These are phyloP conservation scores for Zele albiditarsus DNA, from an alignment of 2,888 invertebrate genomes.

Conservation along the genomic window DNA sequence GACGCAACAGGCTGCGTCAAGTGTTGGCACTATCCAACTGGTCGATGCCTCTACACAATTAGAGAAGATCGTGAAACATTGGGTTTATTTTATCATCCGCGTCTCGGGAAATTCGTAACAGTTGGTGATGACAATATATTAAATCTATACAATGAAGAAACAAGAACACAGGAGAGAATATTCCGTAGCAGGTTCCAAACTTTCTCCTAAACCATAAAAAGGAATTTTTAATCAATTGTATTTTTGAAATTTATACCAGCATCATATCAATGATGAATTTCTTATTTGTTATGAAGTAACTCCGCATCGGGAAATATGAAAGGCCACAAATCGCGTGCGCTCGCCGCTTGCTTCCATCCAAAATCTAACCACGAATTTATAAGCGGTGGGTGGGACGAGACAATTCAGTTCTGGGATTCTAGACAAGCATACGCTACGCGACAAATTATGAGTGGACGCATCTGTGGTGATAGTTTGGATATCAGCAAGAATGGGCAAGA, in stretches of 20 bases:
- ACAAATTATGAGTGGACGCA: constrained; percentile 77
- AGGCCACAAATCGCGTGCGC: constrained; percentile 80
- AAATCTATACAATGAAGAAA: constrained; percentile 81
- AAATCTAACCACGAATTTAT: constrained; percentile 79
- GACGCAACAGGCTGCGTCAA: constrained; percentile 81
- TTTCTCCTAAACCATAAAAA: neutral
- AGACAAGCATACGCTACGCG: constrained; percentile 78
- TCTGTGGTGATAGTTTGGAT: constrained; percentile 81
- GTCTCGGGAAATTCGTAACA: constrained; percentile 76
- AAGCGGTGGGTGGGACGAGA: constrained; percentile 81
- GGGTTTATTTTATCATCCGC: constrained; percentile 78
- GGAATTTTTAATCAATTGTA: constrained; percentile 3
- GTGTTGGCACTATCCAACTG: constrained; percentile 80
- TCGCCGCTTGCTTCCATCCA: constrained; percentile 80
- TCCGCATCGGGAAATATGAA: constrained; percentile 72
- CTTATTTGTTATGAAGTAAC: constrained; percentile 8
- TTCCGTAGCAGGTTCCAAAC: constrained; percentile 75
- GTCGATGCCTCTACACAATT: constrained; percentile 79
- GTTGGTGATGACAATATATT: constrained; percentile 79
- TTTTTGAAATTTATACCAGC: neutral
- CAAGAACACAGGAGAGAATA: constrained; percentile 78
- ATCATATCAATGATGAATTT: neutral
- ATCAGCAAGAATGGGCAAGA: constrained; percentile 79
- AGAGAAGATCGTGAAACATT: constrained; percentile 79
- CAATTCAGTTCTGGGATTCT: constrained; percentile 81